Conservation (phyloP, 2,797 vertebrate species). For the Alfaro cultratus region DNA sequence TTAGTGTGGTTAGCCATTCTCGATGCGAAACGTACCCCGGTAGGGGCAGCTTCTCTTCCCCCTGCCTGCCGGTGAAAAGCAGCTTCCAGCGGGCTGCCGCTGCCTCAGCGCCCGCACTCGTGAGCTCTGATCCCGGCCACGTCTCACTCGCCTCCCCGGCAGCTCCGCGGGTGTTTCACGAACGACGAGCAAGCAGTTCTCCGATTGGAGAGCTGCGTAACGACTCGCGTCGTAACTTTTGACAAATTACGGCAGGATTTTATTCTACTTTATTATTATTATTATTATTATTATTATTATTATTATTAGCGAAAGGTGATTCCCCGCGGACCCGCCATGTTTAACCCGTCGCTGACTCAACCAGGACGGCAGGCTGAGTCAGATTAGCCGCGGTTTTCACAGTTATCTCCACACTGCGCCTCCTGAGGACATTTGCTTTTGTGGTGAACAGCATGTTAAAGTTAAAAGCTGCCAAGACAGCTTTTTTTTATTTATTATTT, state of each 20-base stretch:
- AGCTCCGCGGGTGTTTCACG: background rate
- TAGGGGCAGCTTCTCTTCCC: conserved; percentile 64
- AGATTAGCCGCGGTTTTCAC: background rate
- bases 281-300: background rate
- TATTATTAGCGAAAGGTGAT: background rate
- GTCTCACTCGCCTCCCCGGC: conserved; percentile 16
- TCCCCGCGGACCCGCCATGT: conserved; percentile 43
- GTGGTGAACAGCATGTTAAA: background rate
- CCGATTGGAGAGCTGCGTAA: background rate
- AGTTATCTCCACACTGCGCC: background rate
- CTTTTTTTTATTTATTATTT: no score
- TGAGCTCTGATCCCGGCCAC: conserved; percentile 18
- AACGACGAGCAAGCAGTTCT: background rate
- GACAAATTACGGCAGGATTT: background rate
- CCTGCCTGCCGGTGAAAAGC: conserved; percentile 73
- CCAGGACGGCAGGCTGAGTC: background rate
- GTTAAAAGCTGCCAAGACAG: background rate
- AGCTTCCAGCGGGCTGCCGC: conserved; percentile 61
- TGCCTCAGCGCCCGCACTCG: conserved; percentile 36
- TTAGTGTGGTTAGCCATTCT: background rate
- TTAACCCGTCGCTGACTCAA: conserved; percentile 1
- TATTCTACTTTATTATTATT: background rate
- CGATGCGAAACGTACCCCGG: conserved; percentile 8
- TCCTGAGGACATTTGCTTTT: background rate
- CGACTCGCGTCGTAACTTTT: background rate